phyloP scores from a whole-genome alignment of 53 echinoderm and acorn worm genomes.

The Astropecten irregularis region DNA sequence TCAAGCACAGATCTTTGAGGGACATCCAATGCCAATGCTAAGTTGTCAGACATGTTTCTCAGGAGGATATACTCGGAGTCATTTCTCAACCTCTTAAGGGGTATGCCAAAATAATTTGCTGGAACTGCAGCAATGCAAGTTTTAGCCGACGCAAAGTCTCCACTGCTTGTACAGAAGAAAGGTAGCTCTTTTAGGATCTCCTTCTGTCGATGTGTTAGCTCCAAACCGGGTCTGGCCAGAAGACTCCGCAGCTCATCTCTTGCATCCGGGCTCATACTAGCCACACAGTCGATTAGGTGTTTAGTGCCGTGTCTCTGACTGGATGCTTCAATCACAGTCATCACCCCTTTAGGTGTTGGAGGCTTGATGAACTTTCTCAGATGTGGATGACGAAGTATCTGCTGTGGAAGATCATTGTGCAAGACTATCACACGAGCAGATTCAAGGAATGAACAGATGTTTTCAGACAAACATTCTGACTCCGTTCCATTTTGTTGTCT shows the following conservation, averaged over 20 bases:
- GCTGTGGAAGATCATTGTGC: background rate
- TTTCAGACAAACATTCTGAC: background rate
- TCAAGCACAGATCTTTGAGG: background rate
- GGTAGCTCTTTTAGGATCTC: constrained; percentile 15
- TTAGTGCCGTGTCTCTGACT: background rate
- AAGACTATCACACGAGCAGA: background rate
- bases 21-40: background rate
- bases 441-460: constrained; percentile 43
- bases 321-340: background rate
- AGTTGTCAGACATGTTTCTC: background rate
- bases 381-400: constrained; percentile 4
- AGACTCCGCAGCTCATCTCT: constrained; percentile 12
- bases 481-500: background rate
- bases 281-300: background rate
- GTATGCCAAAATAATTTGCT: background rate
- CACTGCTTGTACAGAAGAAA: constrained; percentile 3
- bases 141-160: background rate
- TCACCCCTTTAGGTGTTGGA: constrained; percentile 27
- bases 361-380: constrained; percentile 4
- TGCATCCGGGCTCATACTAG: background rate
- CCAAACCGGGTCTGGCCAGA: background rate
- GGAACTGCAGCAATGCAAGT: background rate
- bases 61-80: background rate
- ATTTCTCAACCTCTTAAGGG: background rate
- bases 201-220: background rate